A percentile compares a stretch with the other conserved stretches of the same genome.
phyloP scores from a whole-genome alignment of 2,888 invertebrate species.

The Ichneumon xanthorius region DNA sequence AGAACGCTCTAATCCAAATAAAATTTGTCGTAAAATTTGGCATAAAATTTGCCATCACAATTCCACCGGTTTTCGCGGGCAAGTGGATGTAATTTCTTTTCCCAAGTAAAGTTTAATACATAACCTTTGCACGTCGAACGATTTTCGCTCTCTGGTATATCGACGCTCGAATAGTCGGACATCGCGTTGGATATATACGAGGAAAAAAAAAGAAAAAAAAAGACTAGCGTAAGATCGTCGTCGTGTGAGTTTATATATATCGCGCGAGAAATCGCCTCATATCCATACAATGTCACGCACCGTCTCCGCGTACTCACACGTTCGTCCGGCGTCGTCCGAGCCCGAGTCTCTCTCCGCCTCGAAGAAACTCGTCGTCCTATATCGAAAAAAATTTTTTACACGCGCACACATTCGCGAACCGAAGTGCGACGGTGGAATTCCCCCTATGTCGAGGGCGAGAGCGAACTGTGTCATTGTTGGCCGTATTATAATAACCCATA shows the following conservation, averaged over 20 bases:
- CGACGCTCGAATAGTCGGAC: slow-evolving; percentile 35
- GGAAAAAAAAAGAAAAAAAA: not conserved
- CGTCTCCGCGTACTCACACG: slow-evolving; percentile 70
- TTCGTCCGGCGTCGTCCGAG: slow-evolving; percentile 66
- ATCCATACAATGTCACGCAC: slow-evolving; percentile 85
- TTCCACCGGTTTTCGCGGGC: not conserved
- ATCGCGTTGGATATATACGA: not conserved
- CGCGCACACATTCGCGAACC: slow-evolving; percentile 1
- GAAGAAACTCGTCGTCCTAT: slow-evolving; percentile 33
- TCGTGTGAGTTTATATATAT: slow-evolving; percentile 69
- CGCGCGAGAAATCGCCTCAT: slow-evolving; percentile 81
- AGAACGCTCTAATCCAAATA: not conserved
- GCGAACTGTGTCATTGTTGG: slow-evolving; percentile 67
- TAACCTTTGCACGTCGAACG: not conserved
- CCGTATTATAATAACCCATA: slow-evolving; percentile 58
- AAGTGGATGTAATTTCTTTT: not conserved
- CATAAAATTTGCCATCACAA: not conserved
- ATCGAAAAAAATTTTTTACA: slow-evolving; percentile 15
- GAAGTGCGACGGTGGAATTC: slow-evolving; percentile 69
- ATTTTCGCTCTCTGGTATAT: slow-evolving; percentile 25
- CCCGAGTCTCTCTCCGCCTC: slow-evolving; percentile 14
- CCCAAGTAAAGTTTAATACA: not conserved
- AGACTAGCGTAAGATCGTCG: not conserved
- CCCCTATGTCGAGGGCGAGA: slow-evolving; percentile 49
- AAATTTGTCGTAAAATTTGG: no score